Base-by-base conservation (phyloP, 2,113 vertebrate species). In the Junco hyemalis region DNA sequence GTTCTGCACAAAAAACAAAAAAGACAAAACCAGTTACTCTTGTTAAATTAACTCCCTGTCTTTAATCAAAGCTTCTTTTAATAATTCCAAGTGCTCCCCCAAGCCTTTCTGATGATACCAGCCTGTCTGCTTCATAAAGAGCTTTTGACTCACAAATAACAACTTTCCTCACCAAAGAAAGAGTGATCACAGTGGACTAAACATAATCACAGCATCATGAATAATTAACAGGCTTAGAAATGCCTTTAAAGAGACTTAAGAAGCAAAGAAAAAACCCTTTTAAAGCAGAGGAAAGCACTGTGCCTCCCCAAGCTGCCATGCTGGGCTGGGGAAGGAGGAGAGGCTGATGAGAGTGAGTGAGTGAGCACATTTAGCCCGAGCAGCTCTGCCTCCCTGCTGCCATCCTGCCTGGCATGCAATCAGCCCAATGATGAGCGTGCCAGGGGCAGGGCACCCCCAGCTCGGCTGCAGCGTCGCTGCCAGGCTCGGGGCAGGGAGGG, bases 101-200 rank as follows among this genome's bases (percentile, higher is more conserved):
- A 85, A 42, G 68, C 36, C 79, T 63, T 83, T 38, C 80, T 86
- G 90, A 83, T 0, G 6, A 31, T 92, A 24, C 63, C 81, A 82
- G 88, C 66, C 95, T 40, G 74, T 60, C 95, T 96, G 85, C 79
- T 72, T 72, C 92, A 76, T 48, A 90, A 92, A 82, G 57, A 90
- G 93, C 90, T 91, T 94, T 93, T 91, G 84, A 89, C 87, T 94
- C 92, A 86, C 79, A 95, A 91, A 85, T 45, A 93, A 85, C 57
- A 88, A 79, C 87, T 91, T 91, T 76, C 86, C 18, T 12, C 89
- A 57, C 86, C 86, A 69, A 89, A 87, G 92, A 50, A 59, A 74
- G 28, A 69, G 70, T 0, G 42, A 71, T 19, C 45, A 36, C 15
- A 19, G 59, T 25, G 78, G 87, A 90, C 84, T 82, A 53, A 85